Evolutionary conservation across 2,113 vertebrate species (phyloP), one percentile per base, ranked within the genome.

Genomic region (Seriola aureovittata): DNA sequence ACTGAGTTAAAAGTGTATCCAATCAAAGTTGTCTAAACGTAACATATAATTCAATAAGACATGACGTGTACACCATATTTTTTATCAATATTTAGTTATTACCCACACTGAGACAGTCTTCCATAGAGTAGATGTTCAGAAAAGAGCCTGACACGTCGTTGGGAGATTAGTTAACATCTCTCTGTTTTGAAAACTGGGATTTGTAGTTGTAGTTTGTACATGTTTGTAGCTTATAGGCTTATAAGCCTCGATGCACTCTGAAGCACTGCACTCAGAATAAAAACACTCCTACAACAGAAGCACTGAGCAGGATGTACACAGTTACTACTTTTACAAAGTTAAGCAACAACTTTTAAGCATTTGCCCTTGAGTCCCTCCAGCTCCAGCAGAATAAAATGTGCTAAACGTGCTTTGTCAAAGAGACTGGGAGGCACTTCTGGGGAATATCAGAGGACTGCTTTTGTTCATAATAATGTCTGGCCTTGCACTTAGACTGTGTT

Each of bases 381-480:
- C 66, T 76, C 55, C 64, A 69, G 83, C 73, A 23, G 54, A 85
- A 84, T 69, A 54, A 46, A 36, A 75, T 72, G 54, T 48, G 50
- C 44, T 55, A 63, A 84, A 81, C 75, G 59, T 63, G 73, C 70
- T 72, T 68, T 60, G 77, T 84, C 73, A 81, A 71, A 83, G 69
- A 81, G 85, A 71, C 40, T 60, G 55, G 72, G 64, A 79, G 62
- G 25, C 48, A 58, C 78, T 85, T 83, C 64, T n/a, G 16, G 71
- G 52, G n/a, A 78, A 77, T 69, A 78, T 73, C 65, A 64, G 48
- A 69, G 66, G 64, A 78, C 65, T 66, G 69, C 72, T 75, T 78
- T 83, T 59, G 72, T 81, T 82, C 80, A 83, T 85, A 81, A 82
- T 59, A 52, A 81, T 71, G 72, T 75, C 80, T 83, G 80, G 58